Percentiles rank a stretch among this genome's conserved stretches.
Conservation (phyloP, 2,888 invertebrate species). For the Diarsia rubi region DNA sequence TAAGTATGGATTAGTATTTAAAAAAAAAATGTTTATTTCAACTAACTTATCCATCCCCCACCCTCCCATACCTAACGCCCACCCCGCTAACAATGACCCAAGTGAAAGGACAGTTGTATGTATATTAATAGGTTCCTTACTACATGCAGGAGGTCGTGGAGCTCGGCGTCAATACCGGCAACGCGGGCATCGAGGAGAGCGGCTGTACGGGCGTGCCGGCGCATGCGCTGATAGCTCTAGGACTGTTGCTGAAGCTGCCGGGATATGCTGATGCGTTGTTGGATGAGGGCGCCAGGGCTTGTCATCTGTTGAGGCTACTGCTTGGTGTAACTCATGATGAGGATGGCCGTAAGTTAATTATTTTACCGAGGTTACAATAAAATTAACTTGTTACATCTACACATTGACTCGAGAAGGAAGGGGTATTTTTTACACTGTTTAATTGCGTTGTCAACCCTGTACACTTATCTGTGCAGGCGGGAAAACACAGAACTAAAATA, state of each 20-base stretch:
- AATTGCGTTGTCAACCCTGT: no score
- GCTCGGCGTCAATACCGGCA: slow-evolving; percentile 84
- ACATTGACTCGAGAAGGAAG: no score
- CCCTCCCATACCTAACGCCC: background rate
- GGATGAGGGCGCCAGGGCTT: slow-evolving; percentile 95
- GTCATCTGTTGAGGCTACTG: slow-evolving; percentile 96
- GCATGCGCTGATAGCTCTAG: slow-evolving; percentile 97
- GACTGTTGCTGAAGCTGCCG: slow-evolving; percentile 96
- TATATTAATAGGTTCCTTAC: slow-evolving; percentile 46
- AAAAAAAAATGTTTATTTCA: no score
- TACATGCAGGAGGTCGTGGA: slow-evolving; percentile 83
- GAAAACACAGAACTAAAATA: background rate
- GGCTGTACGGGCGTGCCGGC: slow-evolving; percentile 93
- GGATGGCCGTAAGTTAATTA: slow-evolving; percentile 93
- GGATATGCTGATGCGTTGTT: slow-evolving; percentile 97
- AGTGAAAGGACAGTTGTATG: slow-evolving; percentile 54
- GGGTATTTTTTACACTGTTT: no score
- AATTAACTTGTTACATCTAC: no score
- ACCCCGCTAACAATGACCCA: background rate
- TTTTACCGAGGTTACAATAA: no score
- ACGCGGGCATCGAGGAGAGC: slow-evolving; percentile 77
- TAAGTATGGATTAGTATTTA: no score
- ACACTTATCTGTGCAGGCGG: background rate
- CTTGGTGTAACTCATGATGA: slow-evolving; percentile 98
- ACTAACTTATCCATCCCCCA: no score